phyloP scores from a whole-genome alignment of 2,797 vertebrate species.

The Macrochelys suwanniensis region DNA sequence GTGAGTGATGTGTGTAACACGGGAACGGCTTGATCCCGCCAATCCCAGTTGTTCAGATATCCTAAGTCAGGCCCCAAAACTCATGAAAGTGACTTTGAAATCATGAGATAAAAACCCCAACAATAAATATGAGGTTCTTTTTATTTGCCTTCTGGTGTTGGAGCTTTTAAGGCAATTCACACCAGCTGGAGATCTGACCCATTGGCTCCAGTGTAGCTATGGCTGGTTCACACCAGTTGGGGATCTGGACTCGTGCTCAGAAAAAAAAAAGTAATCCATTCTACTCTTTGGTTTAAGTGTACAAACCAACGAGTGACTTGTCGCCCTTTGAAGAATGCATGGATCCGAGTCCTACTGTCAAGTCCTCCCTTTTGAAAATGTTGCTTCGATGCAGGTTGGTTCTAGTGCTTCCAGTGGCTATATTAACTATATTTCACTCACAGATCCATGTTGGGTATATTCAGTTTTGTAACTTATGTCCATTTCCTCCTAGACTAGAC shows the following conservation, averaged over 20 bases:
- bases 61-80: not conserved
- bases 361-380: conserved; percentile 25
- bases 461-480: not conserved
- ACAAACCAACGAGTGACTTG: not conserved
- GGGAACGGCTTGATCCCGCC: not conserved
- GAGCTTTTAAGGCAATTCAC: not conserved
- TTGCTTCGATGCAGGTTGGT: conserved; percentile 4
- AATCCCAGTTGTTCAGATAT: not conserved
- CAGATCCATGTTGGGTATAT: not conserved
- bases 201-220: not conserved
- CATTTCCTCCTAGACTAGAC: not conserved
- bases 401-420: fast-evolving
- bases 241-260: not conserved
- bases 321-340: conserved; percentile 24
- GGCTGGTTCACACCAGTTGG: not conserved
- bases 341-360: not conserved
- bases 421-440: not conserved
- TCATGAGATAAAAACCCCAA: not conserved
- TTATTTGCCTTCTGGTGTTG: not conserved
- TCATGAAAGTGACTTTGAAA: not conserved
- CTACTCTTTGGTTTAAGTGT: not conserved
- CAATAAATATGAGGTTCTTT: not conserved
- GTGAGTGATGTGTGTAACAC: not conserved
- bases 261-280: not conserved
- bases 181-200: not conserved